These are phyloP conservation scores for Vannuccia rotundouncinata DNA, from an alignment of 2,888 invertebrate species.

Conservation along the genomic window DNA sequence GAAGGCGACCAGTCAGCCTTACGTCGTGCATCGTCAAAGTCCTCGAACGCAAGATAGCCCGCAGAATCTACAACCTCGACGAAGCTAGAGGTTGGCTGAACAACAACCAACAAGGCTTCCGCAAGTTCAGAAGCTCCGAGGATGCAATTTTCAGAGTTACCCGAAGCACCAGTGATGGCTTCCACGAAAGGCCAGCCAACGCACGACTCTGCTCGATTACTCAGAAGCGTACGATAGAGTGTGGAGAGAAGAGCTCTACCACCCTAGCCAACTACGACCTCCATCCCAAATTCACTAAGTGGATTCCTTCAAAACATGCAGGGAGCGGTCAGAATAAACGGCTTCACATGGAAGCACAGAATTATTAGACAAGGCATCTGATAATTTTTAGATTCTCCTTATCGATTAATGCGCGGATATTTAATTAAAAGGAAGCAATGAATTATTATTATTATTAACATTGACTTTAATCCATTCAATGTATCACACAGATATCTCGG, in stretches of 20 bases:
- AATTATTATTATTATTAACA: too few relatives aligned
- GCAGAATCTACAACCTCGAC: not conserved
- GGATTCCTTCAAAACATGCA: not conserved
- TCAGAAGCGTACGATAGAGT: not conserved
- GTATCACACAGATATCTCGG: too few relatives aligned
- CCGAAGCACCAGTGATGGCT: not conserved
- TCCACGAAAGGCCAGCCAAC: not conserved
- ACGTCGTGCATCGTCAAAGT: slow-evolving; percentile 7
- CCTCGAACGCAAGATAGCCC: not conserved
- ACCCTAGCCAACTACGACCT: slow-evolving; percentile 11
- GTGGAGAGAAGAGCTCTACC: not conserved
- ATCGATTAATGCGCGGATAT: too few relatives aligned
- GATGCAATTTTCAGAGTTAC: not conserved
- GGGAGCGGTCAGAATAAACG: not conserved
- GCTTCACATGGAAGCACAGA: too few relatives aligned
- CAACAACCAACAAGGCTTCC: not conserved
- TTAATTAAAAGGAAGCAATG: too few relatives aligned
- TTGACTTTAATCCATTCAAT: too few relatives aligned
- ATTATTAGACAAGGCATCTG: too few relatives aligned
- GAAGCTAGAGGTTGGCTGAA: not conserved
- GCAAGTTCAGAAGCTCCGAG: not conserved
- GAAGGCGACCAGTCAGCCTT: not conserved
- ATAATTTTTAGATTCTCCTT: too few relatives aligned
- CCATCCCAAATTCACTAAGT: not conserved
- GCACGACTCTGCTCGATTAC: not conserved